phyloP scores from a whole-genome alignment of 1,140 invertebrate genomes.

The Procambarus virginalis region DNA sequence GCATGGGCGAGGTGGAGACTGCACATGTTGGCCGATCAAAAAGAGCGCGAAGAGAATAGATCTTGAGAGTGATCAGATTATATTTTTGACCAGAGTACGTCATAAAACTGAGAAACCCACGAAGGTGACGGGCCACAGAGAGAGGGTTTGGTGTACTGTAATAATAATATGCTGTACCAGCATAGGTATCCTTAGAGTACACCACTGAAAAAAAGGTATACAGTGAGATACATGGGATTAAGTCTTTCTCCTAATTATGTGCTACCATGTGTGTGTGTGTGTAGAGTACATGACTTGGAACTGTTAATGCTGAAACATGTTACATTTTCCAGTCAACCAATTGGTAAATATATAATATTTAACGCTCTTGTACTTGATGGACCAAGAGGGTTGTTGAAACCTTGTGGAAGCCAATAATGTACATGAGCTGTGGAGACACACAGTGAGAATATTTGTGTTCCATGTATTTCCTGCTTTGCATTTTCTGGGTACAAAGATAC shows the following conservation, averaged over 20 bases:
- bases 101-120: not conserved
- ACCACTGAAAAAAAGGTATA: not conserved
- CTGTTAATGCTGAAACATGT: not conserved
- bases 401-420: not conserved
- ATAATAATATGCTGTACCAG: not conserved
- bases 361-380: not conserved
- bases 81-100: not conserved
- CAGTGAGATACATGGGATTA: too few species aligned
- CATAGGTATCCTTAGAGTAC: not conserved
- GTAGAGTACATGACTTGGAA: too few species aligned
- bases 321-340: not conserved
- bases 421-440: not conserved
- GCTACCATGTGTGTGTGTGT: too few species aligned
- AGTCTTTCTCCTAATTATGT: too few species aligned
- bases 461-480: not conserved
- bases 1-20: conserved; percentile 27
- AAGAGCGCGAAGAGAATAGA: conserved; percentile 55
- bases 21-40: conserved; percentile 45
- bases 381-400: not conserved
- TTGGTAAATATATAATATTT: not conserved
- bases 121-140: not conserved
- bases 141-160: not conserved
- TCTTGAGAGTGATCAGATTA: not conserved
- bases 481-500: not conserved
- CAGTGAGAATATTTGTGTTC: not conserved